Evolutionary conservation across 2,888 invertebrate genomes (phyloP), one percentile per base, ranked within the genome.

Genomic region (Rhingia rostrata): DNA sequence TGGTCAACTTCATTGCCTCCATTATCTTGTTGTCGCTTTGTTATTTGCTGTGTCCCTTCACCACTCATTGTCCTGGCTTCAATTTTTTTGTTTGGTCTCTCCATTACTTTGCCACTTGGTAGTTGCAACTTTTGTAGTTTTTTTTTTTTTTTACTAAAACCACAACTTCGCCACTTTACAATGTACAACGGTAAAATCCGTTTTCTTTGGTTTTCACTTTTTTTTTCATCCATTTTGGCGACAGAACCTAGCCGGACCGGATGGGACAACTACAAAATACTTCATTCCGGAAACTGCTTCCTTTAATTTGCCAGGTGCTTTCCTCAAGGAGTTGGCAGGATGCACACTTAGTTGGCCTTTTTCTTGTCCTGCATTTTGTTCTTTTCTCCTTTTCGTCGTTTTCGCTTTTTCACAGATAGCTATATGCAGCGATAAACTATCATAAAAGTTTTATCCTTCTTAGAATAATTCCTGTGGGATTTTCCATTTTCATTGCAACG

Each of bases 221-320:
- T 32, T 53, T 51, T 64, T 39, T 74, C 32, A 41, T 37, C 9
- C 39, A 14, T 69, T 67, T 51, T 45, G 45, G 14, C 37, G 69
- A 45, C n/a, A 47, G 61, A 9, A 32, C 41, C n/a, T 14, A 14
- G 33, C 49, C 22, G 9, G 45, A 49, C 49, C 32, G 43, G 41
- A 82, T 39, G 60, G 75, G 74, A 84, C 74, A 79, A 70, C 70
- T 80, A 84, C 74, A 75, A 84, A 84, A 84, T 84, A 84, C 84
- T 84, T 84, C 60, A 80, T 84, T 74, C 84, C 84, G 80, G 79
- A 84, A 84, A 84, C 79, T 84, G 80, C 70, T 84, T 84, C 67
- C 84, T 80, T 80, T 84, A 84, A 84, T 84, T 84, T 84, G 84
- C 84, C 84, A 84, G 84, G 84, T 84, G 84, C 80, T 84, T 84